Percentiles rank a stretch among this genome's conserved stretches.
Evolutionary conservation across 2,888 invertebrate genomes (phyloP).

Genomic region (Tenthredo notha): DNA sequence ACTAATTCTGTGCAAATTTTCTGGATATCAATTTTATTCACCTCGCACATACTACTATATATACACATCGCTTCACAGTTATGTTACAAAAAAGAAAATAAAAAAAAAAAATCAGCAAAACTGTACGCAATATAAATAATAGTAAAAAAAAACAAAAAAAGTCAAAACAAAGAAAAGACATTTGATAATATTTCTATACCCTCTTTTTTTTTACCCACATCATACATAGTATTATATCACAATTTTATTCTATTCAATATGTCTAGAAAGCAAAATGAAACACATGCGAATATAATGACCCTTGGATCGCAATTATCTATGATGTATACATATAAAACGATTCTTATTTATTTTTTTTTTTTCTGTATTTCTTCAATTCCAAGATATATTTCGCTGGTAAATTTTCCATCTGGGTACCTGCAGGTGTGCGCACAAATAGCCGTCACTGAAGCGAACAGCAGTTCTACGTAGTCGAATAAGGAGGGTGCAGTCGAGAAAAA

Average conservation of each 20-base stretch:
- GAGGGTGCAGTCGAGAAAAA: slow-evolving; percentile 5
- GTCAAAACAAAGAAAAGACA: too few relatives aligned
- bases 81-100: too few relatives aligned
- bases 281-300: not conserved
- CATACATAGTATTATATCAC: too few relatives aligned
- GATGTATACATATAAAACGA: not conserved
- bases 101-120: not conserved
- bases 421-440: slow-evolving; percentile 4
- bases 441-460: slow-evolving; percentile 23
- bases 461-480: slow-evolving; percentile 2
- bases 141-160: not conserved
- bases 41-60: not conserved
- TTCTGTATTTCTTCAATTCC: not conserved
- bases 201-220: too few relatives aligned
- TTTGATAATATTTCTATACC: too few relatives aligned
- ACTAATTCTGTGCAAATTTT: not conserved
- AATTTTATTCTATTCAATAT: too few relatives aligned
- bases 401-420: not conserved
- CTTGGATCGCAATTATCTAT: not conserved
- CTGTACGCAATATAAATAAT: not conserved
- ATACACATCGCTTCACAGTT: not conserved
- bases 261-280: not conserved
- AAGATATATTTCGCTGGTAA: not conserved
- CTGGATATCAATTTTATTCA: not conserved
- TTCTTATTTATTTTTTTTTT: not conserved